Base-by-base conservation (phyloP, 2,888 invertebrate genomes). In the Perdita meconis region DNA sequence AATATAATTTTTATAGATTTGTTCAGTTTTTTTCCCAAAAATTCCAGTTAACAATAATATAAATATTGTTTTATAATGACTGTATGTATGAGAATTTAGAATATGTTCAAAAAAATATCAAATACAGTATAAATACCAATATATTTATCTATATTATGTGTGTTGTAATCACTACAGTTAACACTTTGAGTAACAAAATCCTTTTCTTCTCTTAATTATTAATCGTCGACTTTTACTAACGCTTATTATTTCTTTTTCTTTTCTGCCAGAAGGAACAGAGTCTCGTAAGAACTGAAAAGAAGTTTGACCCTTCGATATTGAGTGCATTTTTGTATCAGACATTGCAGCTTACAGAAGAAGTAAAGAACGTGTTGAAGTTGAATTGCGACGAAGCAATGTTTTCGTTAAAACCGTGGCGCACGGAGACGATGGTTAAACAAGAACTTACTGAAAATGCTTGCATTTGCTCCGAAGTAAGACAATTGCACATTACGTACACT, bases 341-440 rank as follows among this genome's bases (percentile, higher is more conserved):
- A 66, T 74, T 90, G 16, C 22, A 44, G 26, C 73, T 81, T 5
- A 90, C 90, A 2, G 89, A 91, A 53, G 73, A 83, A 12, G 88
- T 86, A 1, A 91, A 87, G 70, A 70, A 64, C 51, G 68, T 84
- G 34, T 67, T 92, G 24, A 83, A 86, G 70, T 74, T 24, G 10
- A 86, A 92, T 67, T 91, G 91, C 59, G 87, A 90, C 10, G 90
- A 91, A 72, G 92, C 90, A 1, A 85, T 73, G 68, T 89, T 88
- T 66, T 89, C 85, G 63, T 78, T 92, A 30, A 87, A 87, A 57
- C 89, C 92, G 8, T 92, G 91, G 91, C 72, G 80, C 8, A 76
- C 86, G 22, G 87, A 89, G 81, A 85, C 80, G 6, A 40, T 82
- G 2, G 56, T 83, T 10, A 72, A 81, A n/a, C 86, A 79, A 59